A percentile compares a stretch with the other conserved stretches of the same genome.
phyloP scores from a whole-genome alignment of 2,797 vertebrate species.

The Calcarius lapponicus region DNA sequence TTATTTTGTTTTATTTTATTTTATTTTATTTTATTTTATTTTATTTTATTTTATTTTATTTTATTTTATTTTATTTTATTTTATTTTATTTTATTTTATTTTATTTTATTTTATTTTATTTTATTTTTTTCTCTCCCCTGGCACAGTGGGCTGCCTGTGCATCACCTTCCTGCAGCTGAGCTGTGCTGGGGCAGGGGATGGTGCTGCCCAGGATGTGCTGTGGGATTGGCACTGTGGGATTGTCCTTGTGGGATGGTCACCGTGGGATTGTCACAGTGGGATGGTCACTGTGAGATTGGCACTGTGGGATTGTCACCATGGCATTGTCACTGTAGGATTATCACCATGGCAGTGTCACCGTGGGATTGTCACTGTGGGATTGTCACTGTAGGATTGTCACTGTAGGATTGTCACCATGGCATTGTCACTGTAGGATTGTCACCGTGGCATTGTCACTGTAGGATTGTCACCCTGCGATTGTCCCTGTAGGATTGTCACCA shows the following conservation, averaged over 20 bases:
- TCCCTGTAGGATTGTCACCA: no score
- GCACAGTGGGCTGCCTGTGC: rapidly evolving
- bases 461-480: no score
- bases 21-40: neutral
- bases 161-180: rapidly evolving
- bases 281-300: no score
- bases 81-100: neutral
- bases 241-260: no score
- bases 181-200: neutral
- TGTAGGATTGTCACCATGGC: neutral
- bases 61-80: neutral
- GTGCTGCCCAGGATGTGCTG: neutral
- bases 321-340: neutral
- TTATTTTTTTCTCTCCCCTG: neutral
- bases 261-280: rapidly evolving
- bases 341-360: no score
- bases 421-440: rapidly evolving
- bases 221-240: no score
- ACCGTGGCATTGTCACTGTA: no score
- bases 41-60: neutral
- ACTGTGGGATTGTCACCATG: no score
- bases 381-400: no score
- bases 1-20: neutral
- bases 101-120: neutral
- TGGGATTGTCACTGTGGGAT: no score